These are phyloP conservation scores for Bellardia pandia DNA, from an alignment of 2,888 invertebrate genomes.

Conservation along the genomic window DNA sequence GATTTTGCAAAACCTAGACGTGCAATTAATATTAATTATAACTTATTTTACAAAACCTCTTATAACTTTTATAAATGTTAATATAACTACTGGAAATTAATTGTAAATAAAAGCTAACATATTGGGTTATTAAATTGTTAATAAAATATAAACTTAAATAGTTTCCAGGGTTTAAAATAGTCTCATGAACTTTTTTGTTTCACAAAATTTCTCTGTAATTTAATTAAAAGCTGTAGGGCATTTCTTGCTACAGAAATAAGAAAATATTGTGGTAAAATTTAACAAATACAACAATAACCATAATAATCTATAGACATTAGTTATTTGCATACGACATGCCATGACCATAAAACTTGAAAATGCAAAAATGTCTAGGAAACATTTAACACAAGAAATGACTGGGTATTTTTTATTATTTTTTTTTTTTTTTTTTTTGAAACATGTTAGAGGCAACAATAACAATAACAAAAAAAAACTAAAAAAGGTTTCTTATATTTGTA, in stretches of 20 bases:
- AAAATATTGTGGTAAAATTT: conserved; percentile 2
- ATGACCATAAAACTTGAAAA: conserved; percentile 70
- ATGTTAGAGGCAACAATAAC: not conserved
- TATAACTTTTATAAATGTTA: not conserved
- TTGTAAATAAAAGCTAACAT: not conserved
- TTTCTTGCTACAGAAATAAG: not conserved
- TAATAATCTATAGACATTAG: conserved; percentile 46
- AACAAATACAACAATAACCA: conserved; percentile 31
- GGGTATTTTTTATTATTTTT: not conserved
- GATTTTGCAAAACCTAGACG: not conserved
- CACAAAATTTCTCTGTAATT: not conserved
- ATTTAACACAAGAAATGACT: conserved; percentile 65
- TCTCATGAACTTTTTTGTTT: not conserved
- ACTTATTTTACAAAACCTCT: not conserved
- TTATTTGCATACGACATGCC: conserved; percentile 66
- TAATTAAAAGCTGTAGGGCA: conserved; percentile 1
- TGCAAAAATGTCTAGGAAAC: conserved; percentile 68
- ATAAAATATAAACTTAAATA: not conserved
- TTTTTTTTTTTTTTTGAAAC: not conserved
- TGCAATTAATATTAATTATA: conserved; percentile 20
- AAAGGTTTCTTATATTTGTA: conserved; percentile 6
- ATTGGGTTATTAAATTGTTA: not conserved
- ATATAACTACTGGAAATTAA: not conserved
- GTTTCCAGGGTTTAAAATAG: not conserved
- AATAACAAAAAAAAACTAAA: conserved; percentile 4